Conservation (phyloP, 2,113 vertebrate genomes). For the Muntiacus muntjak region DNA sequence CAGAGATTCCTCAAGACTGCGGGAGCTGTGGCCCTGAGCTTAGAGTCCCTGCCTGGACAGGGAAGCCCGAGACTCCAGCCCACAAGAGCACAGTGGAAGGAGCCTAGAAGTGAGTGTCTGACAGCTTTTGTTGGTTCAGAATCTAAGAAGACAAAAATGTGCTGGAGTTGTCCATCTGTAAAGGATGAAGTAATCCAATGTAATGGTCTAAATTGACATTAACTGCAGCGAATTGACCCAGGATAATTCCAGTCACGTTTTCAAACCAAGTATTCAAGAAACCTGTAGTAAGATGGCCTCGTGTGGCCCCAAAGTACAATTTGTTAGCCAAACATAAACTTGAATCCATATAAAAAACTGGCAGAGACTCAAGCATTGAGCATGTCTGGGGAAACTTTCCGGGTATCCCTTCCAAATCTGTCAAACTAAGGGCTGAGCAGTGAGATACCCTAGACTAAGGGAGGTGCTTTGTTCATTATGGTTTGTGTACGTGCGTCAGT, state of each 20-base stretch:
- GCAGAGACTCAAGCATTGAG: neutral
- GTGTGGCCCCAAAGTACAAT: neutral
- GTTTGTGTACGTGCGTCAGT: neutral
- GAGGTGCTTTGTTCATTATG: neutral
- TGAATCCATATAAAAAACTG: neutral
- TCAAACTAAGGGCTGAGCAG: neutral
- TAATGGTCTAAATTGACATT: neutral
- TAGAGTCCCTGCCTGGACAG: neutral
- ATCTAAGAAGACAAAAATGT: neutral
- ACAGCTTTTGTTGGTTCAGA: neutral
- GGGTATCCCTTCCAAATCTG: neutral
- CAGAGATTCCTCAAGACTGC: neutral
- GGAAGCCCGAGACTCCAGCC: neutral
- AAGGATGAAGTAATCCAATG: neutral
- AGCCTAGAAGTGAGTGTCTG: neutral
- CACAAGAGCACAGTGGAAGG: neutral
- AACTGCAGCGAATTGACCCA: rapidly evolving
- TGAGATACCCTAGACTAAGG: rapidly evolving
- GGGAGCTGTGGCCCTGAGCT: neutral
- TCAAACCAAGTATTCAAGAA: neutral
- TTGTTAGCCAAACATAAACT: neutral
- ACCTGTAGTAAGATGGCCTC: neutral
- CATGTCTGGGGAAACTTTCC: neutral
- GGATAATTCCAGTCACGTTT: neutral
- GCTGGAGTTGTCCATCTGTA: neutral